Percentiles rank a stretch among this genome's conserved stretches.
These are phyloP conservation scores for Urocynchramus pylzowi DNA, from an alignment of 2,113 vertebrate species.

Conservation along the genomic window DNA sequence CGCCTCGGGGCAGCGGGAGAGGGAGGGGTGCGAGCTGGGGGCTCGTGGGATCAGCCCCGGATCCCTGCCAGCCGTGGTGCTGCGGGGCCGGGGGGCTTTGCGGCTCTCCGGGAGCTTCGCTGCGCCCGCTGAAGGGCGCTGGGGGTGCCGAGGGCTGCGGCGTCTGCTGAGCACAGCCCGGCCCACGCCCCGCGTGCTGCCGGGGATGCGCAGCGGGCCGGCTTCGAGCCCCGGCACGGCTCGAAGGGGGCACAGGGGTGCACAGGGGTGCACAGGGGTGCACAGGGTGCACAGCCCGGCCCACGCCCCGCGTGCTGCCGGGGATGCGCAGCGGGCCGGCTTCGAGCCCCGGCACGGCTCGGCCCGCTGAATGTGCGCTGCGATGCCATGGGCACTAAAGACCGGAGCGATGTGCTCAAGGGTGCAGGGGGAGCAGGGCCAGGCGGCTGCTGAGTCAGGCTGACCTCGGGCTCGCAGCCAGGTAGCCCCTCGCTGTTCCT, in stretches of 20 bases:
- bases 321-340: too few relatives aligned
- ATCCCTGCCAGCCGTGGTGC: neutral
- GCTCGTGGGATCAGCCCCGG: neutral
- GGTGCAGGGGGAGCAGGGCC: neutral
- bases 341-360: too few relatives aligned
- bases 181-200: neutral
- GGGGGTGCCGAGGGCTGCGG: neutral
- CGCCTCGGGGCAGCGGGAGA: rapidly evolving
- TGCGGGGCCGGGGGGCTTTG: neutral
- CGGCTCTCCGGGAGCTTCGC: neutral
- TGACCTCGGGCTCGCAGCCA: neutral
- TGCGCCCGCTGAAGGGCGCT: neutral
- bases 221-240: too few relatives aligned
- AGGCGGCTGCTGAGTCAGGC: neutral
- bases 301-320: too few relatives aligned
- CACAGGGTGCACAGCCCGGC: too few relatives aligned
- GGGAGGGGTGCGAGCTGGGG: too few relatives aligned
- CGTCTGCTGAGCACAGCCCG: neutral
- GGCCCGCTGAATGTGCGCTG: rapidly evolving
- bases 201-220: too few relatives aligned
- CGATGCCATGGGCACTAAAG: neutral
- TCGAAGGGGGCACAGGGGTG: too few relatives aligned
- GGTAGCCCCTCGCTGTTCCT: neutral
- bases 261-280: too few relatives aligned
- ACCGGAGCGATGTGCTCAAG: neutral